A percentile compares a stretch with the other conserved stretches of the same genome.
Conservation (phyloP, 92 coral and sea anemone species). For the Paragorgia papillata region DNA sequence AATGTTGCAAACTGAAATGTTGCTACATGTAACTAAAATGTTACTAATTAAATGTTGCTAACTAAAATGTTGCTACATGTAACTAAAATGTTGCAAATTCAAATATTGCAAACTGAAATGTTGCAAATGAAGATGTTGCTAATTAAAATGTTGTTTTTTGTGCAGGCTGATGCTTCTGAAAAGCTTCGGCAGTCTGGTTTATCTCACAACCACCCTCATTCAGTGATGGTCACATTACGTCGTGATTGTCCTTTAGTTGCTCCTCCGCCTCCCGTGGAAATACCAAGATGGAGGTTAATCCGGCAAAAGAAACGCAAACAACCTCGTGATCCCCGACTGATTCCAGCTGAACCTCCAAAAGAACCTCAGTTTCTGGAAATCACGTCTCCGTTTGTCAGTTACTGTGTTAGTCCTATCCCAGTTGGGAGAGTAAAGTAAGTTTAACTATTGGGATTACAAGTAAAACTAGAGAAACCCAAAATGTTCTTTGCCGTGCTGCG, state of each 20-base stretch:
- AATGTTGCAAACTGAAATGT: too few species aligned
- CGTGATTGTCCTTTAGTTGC: slow-evolving; percentile 94
- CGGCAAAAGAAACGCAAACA: slow-evolving; percentile 93
- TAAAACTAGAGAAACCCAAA: too few species aligned
- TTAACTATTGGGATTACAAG: too few species aligned
- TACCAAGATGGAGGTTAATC: slow-evolving; percentile 96
- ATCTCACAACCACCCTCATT: slow-evolving; percentile 96
- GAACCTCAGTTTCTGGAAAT: slow-evolving; percentile 96
- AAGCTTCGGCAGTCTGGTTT: slow-evolving; percentile 94
- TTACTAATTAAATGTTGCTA: too few species aligned
- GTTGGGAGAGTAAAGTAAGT: slow-evolving; percentile 94
- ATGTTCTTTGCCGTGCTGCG: too few species aligned
- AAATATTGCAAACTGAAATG: too few species aligned
- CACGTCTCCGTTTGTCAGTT: slow-evolving; percentile 88
- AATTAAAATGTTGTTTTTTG: not conserved
- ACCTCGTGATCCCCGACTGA: slow-evolving; percentile 83
- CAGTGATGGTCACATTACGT: slow-evolving; percentile 79
- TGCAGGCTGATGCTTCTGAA: slow-evolving; percentile 97
- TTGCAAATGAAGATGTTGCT: too few species aligned
- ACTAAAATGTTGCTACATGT: too few species aligned
- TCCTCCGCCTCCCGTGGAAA: slow-evolving; percentile 95
- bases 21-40: too few species aligned
- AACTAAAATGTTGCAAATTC: too few species aligned
- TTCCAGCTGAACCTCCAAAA: slow-evolving; percentile 92
- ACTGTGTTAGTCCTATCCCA: slow-evolving; percentile 93